Base-by-base conservation (phyloP, 1,140 invertebrate genomes). In the Bombus consobrinus region DNA sequence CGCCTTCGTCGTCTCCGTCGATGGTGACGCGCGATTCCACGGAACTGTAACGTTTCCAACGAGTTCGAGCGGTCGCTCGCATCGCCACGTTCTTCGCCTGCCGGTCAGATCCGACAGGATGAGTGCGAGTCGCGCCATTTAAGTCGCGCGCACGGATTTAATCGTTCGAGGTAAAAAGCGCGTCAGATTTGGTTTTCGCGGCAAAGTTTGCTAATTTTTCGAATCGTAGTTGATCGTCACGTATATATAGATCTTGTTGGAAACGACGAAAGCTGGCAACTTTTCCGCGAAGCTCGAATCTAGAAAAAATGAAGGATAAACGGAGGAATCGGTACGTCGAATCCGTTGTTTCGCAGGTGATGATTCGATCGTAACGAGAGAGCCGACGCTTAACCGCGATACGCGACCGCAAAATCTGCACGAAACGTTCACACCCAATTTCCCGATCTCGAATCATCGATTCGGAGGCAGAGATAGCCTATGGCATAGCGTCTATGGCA, bases 41-140 rank as follows among this genome's bases (percentile, higher is more conserved):
- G 75, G 32, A 80, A 85, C 73, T 62, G 57, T 73, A 77, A 82
- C 66, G 73, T 84, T 78, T 34, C n/a, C 59, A 82, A 13, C 37
- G 53, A 57, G 43, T 59, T 34, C n/a, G 32, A 32, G 34, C 37
- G 62, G 32, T 84, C 71, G 66, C 75, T 78, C 39, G 82, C 74
- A 71, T 34, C 47, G 37, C n/a, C 53, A 25, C 39, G 62, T 78
- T 78, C 74, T 59, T 77, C 34, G n/a, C 3, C 2, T 4, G 6
- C 10, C 10, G n/a, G 34, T 9, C 25, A n/a, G 4, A 37, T 9
- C 9, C 8, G 62, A 10, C 10, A 39, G 75, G 37, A 37, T 32
- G 75, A 15, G 1, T 1, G 8, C 8, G 47, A 28, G 15, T 8
- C 25, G 25, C 37, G 34, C 13, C n/a, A n/a, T n/a, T n/a, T n/a